Percentiles rank a stretch among this genome's conserved stretches.
Evolutionary conservation across 2,797 vertebrate species (phyloP).

Genomic region (Poeciliopsis infans): DNA sequence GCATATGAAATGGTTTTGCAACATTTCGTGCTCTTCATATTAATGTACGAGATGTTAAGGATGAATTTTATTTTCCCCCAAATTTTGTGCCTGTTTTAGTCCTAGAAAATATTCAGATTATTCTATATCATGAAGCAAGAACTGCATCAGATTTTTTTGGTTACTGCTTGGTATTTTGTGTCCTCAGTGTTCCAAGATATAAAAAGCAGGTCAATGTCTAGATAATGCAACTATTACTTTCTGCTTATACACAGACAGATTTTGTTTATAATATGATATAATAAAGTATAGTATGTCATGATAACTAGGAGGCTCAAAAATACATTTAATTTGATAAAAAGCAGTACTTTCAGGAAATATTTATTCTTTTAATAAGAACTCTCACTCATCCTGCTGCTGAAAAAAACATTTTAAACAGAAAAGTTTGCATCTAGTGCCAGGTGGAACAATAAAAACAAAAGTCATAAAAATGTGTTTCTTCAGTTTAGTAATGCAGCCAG

Average conservation of each 20-base stretch:
- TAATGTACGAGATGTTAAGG: background rate
- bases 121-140: background rate
- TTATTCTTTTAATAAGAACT: background rate
- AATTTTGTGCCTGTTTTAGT: background rate
- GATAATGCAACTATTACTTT: background rate
- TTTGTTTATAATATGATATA: background rate
- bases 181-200: background rate
- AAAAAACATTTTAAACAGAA: background rate
- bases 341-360: background rate
- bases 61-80: background rate
- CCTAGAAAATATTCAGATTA: background rate
- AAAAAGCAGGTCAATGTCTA: background rate
- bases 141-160: background rate
- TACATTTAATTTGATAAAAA: background rate
- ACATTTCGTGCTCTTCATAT: background rate
- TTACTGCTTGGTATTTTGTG: background rate
- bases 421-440: background rate
- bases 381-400: background rate
- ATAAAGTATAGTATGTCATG: background rate
- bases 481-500: background rate
- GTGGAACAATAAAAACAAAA: background rate
- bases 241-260: background rate
- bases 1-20: background rate
- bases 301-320: background rate
- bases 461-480: background rate